Conservation (phyloP, 2,113 vertebrate genomes). For the Orycteropus afer region DNA sequence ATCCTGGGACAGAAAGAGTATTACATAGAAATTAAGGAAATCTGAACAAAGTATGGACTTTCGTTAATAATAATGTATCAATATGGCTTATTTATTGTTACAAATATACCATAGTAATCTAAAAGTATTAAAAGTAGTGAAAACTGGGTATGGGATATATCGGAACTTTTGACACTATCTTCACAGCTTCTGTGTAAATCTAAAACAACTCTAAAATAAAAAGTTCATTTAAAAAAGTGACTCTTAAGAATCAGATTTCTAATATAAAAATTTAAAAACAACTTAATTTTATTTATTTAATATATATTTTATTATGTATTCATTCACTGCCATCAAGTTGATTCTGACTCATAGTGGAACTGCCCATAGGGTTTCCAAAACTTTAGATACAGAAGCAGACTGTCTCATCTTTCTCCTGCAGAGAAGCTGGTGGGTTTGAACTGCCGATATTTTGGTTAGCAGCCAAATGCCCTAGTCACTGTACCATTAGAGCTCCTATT, state of each 20-base stretch:
- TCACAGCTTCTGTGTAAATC: background rate
- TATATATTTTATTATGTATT: background rate
- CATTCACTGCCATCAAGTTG: too few relatives aligned
- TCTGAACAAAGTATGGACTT: too few relatives aligned
- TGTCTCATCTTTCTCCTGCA: too few relatives aligned
- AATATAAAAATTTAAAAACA: background rate
- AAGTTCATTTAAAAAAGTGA: background rate
- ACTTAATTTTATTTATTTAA: slow-evolving; percentile 21
- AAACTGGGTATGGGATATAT: background rate
- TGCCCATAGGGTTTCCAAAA: too few relatives aligned
- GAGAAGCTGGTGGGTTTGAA: too few relatives aligned
- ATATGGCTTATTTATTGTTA: background rate
- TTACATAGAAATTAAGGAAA: background rate
- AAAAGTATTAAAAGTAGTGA: background rate
- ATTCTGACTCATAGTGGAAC: too few relatives aligned
- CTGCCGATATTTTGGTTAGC: too few relatives aligned
- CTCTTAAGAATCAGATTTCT: background rate
- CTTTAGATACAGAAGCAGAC: too few relatives aligned
- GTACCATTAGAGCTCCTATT: too few relatives aligned
- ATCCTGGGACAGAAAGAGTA: background rate
- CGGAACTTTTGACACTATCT: background rate
- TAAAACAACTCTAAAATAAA: slow-evolving; percentile 27
- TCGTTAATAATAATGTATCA: too few relatives aligned
- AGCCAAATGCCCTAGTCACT: too few relatives aligned
- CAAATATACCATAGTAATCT: too few relatives aligned